These are phyloP conservation scores for Temnothorax unifasciatus DNA, from an alignment of 2,888 invertebrate genomes.

Conservation along the genomic window DNA sequence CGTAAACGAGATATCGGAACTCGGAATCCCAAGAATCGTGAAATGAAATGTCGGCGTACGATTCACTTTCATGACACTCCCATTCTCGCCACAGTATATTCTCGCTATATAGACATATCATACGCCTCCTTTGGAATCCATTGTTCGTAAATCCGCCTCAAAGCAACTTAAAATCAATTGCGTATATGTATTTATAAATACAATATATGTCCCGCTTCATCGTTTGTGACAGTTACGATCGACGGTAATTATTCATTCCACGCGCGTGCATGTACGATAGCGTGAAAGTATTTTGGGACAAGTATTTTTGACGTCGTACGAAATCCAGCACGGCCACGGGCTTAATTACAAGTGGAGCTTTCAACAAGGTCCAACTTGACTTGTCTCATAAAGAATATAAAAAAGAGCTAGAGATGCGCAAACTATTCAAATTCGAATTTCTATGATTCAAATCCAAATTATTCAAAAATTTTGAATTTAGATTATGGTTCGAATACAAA, in stretches of 20 bases:
- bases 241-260: constrained; percentile 18
- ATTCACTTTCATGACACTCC: constrained; percentile 1
- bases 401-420: neutral
- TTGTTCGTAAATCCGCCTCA: neutral
- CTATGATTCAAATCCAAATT: too few species aligned
- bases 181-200: constrained; percentile 1
- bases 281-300: neutral
- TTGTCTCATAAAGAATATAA: neutral
- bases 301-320: neutral
- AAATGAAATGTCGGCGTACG: constrained; percentile 17
- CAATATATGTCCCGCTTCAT: neutral
- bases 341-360: neutral
- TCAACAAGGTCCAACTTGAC: neutral
- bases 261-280: neutral
- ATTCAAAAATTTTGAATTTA: too few species aligned
- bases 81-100: neutral
- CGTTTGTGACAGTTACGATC: constrained; percentile 26
- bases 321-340: neutral
- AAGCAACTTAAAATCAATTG: neutral
- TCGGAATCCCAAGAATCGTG: constrained; percentile 16
- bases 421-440: too few species aligned
- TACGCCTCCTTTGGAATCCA: neutral
- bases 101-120: constrained; percentile 1
- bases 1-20: neutral
- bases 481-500: too few species aligned